Evolutionary conservation across 2,797 vertebrate genomes (phyloP), one percentile per base, ranked within the genome.

Genomic region (Phataginus tetradactyla): DNA sequence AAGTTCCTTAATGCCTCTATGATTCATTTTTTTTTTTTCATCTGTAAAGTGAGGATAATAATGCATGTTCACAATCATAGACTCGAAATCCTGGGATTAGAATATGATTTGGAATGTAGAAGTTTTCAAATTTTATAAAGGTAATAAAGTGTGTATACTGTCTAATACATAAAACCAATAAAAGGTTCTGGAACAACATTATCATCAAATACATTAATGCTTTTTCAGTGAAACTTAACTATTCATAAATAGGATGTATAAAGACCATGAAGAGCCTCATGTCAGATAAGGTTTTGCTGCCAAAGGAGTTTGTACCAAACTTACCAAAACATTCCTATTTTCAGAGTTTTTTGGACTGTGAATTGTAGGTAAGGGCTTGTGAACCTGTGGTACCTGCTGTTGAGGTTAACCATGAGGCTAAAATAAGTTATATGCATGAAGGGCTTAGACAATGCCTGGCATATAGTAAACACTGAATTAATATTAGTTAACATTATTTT

Each of bases 401-500:
- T 55, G 64, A 86, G 29, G 7, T 2, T 74, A 34, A 9, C 55
- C 78, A 49, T 21, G 20, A 94, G 51, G 66, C 94, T 75, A 89
- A 94, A 97, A 45, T 91, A 78, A 79, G 25, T 94, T 88, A 57
- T 91, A 84, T 51, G 25, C 42, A 55, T 68, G 81, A 95, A 93
- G 39, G 9, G 25, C 49, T 97, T 86, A 86, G 7, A 90, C n/a
- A 94, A 45, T 79, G 45, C 18, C 21, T 88, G 37, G 10, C 14
- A 66, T 37, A 88, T 57, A 64, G 29, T 53, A 77, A 91, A 61
- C 20, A 34, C n/a, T 94, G 75, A 93, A 83, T 88, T 97, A 98
- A 91, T 95, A 90, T 83, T 95, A 94, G n/a, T 77, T 93, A 34
- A 89, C 89, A 86, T 86, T 80, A 86, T 18, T 88, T 86, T 63